These are phyloP conservation scores for Thalassarche chlororhynchos DNA, from an alignment of 2,113 vertebrate genomes.

Conservation along the genomic window DNA sequence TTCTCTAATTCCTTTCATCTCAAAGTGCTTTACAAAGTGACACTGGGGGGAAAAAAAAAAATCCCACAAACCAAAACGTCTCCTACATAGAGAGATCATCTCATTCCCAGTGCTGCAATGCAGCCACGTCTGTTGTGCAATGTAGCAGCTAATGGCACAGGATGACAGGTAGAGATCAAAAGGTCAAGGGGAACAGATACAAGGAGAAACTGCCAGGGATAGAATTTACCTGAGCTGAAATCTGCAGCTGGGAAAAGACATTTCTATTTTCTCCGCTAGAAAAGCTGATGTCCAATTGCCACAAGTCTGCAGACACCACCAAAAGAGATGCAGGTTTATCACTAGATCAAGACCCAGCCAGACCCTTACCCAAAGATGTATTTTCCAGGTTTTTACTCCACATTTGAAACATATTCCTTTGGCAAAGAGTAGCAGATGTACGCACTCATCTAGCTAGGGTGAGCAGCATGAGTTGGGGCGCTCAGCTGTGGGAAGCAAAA, in stretches of 20 bases:
- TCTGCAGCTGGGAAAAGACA: neutral
- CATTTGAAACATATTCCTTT: neutral
- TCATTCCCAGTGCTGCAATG: neutral
- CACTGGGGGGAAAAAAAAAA: neutral
- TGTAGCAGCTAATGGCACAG: neutral
- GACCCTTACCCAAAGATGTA: neutral
- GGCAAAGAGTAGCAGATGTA: neutral
- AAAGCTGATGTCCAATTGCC: neutral
- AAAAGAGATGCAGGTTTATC: neutral
- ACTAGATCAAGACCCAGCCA: neutral
- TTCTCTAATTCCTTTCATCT: neutral
- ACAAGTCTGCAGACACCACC: neutral
- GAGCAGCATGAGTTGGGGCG: neutral
- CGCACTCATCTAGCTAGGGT: neutral
- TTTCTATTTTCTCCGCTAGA: neutral
- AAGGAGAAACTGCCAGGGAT: neutral
- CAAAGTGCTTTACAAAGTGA: slow-evolving; percentile 41
- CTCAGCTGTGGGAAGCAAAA: neutral
- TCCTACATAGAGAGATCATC: neutral
- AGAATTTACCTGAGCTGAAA: neutral
- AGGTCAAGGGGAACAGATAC: neutral
- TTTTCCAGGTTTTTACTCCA: neutral
- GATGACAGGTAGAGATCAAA: neutral
- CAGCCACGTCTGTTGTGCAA: neutral
- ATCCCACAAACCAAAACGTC: neutral